Base-by-base conservation (phyloP, 1,140 invertebrate genomes). In the Mamestra configurata region DNA sequence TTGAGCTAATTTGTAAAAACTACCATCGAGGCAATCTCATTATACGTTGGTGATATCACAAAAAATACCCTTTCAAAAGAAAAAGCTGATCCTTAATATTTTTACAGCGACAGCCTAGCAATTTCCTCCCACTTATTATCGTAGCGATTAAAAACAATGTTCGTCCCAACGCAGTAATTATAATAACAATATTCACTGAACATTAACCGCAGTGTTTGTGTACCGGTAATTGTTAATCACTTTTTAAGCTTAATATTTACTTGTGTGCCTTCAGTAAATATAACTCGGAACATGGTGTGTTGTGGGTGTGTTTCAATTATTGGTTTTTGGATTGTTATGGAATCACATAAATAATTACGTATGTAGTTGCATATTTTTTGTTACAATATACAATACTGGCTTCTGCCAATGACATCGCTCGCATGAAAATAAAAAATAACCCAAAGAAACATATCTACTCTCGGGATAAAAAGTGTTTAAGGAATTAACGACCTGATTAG, bases 181-280 rank as follows among this genome's bases (percentile, higher is more conserved):
- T 15, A 24, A 55, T 24, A 55, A 49, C 43, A 49, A 55, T 55
- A 55, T 55, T 24, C 4, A 55, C 53, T 22, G 8, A 27, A 55
- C 53, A 55, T 13, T 24, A 55, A 55, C 51, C 53, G 4, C 20
- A 11, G 22, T 55, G 22, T 55, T 24, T 55, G 53, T 55, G 10
- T 24, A 13, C 53, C 53, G 22, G 22, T 24, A 24, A 24, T 55
- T 24, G 53, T 24, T 55, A 24, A 55, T 55, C 20, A 55, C 22
- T 55, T 55, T 55, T 24, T 55, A 55, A 55, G 53, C 53, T 55
- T 24, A 10, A 24, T 24, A 55, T 11, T 55, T 49, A 49, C n/a
- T 24, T 55, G 0, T 49, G 3, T 7, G 1, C 0, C 10, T 40
- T 1, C 2, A 31, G 27, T 31, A 31, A 31, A 31, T 31, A 31